Conservation (phyloP, 2,113 vertebrate genomes). For the Typhlomys cinereus region DNA sequence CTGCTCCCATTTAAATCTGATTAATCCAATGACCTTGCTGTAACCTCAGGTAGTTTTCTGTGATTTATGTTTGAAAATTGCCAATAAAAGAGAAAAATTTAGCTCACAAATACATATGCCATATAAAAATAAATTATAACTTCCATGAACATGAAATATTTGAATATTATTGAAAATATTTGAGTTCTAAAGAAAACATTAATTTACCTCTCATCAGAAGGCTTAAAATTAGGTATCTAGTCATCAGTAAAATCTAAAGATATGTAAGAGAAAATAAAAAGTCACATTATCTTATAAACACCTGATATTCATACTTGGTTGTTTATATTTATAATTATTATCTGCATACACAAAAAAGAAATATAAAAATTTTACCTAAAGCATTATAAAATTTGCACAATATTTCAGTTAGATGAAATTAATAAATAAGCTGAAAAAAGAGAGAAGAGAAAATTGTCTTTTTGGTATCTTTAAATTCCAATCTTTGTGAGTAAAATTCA, state of each 20-base stretch:
- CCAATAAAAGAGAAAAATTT: slow-evolving; percentile 69
- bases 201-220: neutral
- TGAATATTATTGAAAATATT: slow-evolving; percentile 8
- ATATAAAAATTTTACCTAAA: neutral
- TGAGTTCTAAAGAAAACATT: no score
- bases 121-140: slow-evolving; percentile 34
- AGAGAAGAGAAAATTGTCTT: neutral
- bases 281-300: slow-evolving; percentile 1
- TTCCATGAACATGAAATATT: slow-evolving; percentile 21
- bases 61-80: slow-evolving; percentile 59
- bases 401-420: no score
- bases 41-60: slow-evolving; percentile 17
- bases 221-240: slow-evolving; percentile 16
- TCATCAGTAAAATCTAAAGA: slow-evolving; percentile 14
- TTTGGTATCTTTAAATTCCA: neutral
- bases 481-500: neutral
- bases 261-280: neutral
- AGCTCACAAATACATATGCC: slow-evolving; percentile 59
- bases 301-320: neutral
- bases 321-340: neutral
- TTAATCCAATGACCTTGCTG: slow-evolving; percentile 70
- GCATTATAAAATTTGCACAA: neutral
- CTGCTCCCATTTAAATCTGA: slow-evolving; percentile 70
- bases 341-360: neutral
- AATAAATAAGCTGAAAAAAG: neutral